Percentiles rank a stretch among this genome's conserved stretches.
These are phyloP conservation scores for Grammomys surdaster DNA, from an alignment of 2,113 vertebrate genomes.

Conservation along the genomic window DNA sequence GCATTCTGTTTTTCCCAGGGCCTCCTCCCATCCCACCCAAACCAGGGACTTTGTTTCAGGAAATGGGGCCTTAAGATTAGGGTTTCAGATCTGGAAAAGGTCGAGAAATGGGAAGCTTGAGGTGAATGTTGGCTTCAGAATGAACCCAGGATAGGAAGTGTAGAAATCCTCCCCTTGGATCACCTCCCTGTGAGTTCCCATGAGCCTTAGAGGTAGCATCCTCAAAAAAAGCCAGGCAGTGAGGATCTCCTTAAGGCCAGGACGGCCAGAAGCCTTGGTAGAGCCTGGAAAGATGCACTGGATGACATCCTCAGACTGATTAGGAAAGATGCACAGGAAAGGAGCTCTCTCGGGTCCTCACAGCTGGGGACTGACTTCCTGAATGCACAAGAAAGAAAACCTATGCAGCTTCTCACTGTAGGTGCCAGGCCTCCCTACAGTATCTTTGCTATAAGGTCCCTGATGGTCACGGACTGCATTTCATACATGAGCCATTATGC, in stretches of 20 bases:
- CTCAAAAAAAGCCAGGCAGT: background rate
- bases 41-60: constrained; percentile 53
- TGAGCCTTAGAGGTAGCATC: background rate
- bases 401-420: background rate
- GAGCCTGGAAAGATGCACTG: background rate
- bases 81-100: background rate
- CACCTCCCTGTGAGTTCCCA: background rate
- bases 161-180: background rate
- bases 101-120: background rate
- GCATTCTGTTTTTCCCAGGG: constrained; percentile 81
- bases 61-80: constrained; percentile 59
- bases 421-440: background rate
- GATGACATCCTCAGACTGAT: background rate
- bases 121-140: background rate
- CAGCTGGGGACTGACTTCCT: background rate
- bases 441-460: background rate
- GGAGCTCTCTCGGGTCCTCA: background rate
- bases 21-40: constrained; percentile 7
- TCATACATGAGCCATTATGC: background rate
- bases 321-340: background rate
- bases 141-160: background rate
- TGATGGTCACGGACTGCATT: background rate
- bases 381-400: background rate
- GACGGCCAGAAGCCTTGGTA: accelerated
- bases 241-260: background rate